Evolutionary conservation across 53 echinoderm and acorn worm species (phyloP).

Genomic region (Holothuria scabra): DNA sequence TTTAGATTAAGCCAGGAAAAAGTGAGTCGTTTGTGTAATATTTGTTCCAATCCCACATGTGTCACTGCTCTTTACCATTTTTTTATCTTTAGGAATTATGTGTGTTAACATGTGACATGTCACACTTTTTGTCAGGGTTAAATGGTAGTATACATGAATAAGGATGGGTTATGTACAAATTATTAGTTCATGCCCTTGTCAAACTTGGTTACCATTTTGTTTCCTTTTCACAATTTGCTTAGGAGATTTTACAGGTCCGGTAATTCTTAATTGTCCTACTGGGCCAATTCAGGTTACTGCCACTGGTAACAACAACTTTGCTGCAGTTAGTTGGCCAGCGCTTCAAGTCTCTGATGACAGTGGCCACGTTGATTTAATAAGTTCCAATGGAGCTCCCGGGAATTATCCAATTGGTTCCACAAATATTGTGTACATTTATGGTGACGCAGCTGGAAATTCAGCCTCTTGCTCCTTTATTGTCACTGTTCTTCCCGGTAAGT

Average conservation of each 20-base stretch:
- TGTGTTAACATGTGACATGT: too few relatives aligned
- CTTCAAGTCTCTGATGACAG: slow-evolving; percentile 31
- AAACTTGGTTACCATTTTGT: neutral
- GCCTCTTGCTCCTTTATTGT: neutral
- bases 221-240: too few relatives aligned
- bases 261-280: slow-evolving; percentile 22
- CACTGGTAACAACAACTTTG: neutral
- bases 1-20: too few relatives aligned
- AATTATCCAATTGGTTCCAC: slow-evolving; percentile 5
- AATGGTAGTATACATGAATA: too few relatives aligned
- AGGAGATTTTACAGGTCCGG: neutral
- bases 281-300: neutral
- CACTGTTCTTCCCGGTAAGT: neutral
- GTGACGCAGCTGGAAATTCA: slow-evolving; percentile 11
- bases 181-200: too few relatives aligned
- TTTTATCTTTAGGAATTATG: too few relatives aligned
- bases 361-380: slow-evolving; percentile 16
- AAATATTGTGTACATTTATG: neutral
- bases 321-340: slow-evolving; percentile 7
- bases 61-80: too few relatives aligned
- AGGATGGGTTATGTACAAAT: too few relatives aligned
- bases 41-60: too few relatives aligned
- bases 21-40: too few relatives aligned
- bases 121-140: too few relatives aligned
- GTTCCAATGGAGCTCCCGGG: slow-evolving; percentile 31